Conservation (phyloP, 2,797 vertebrate species). For the Galaxias olidus region DNA sequence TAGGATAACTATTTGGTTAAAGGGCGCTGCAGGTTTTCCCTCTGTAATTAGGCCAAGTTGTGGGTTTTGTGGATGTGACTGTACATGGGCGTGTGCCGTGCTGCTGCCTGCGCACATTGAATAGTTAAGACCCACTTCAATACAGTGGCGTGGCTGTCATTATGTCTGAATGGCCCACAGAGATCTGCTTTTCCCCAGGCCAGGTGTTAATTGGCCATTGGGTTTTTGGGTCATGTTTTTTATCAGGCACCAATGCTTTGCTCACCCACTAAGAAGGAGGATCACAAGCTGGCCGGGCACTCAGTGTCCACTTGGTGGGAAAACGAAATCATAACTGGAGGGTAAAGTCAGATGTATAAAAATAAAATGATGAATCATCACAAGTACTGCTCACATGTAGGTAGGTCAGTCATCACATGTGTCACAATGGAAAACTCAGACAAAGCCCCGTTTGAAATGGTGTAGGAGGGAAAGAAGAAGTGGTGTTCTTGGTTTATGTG, state of each 20-base stretch:
- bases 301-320: slow-evolving; percentile 28
- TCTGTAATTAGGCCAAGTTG: slow-evolving; percentile 17
- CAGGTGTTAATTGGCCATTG: slow-evolving; percentile 4
- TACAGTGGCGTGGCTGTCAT: too few relatives aligned
- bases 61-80: slow-evolving; percentile 48
- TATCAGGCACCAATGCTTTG: too few relatives aligned
- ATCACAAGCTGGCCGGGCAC: not conserved
- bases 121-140: too few relatives aligned
- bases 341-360: slow-evolving; percentile 7
- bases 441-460: slow-evolving; percentile 22
- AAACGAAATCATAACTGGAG: slow-evolving; percentile 29
- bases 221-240: not conserved
- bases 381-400: slow-evolving; percentile 8
- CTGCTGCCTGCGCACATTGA: too few relatives aligned
- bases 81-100: slow-evolving; percentile 24
- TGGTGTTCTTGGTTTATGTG: slow-evolving; percentile 29
- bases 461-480: slow-evolving; percentile 27
- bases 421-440: slow-evolving; percentile 18
- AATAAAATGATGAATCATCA: too few relatives aligned
- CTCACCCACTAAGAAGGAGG: too few relatives aligned
- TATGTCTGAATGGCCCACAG: too few relatives aligned
- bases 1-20: slow-evolving; percentile 54
- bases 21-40: slow-evolving; percentile 51
- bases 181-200: too few relatives aligned
- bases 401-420: slow-evolving; percentile 13